These are phyloP conservation scores for Bellardia bayeri DNA, from an alignment of 2,888 invertebrate species.

Conservation along the genomic window DNA sequence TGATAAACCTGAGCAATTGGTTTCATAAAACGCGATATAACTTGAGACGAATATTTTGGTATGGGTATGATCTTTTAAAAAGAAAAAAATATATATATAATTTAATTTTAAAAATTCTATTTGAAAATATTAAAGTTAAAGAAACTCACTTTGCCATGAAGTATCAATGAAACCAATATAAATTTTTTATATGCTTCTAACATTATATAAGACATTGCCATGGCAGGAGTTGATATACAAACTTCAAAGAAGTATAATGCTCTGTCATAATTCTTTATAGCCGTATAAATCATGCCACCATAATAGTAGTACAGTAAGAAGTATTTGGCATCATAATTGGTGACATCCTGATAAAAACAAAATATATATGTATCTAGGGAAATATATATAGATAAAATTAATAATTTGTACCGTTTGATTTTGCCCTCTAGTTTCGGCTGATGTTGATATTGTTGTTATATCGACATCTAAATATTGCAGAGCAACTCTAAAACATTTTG, in stretches of 20 bases:
- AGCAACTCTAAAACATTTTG: slow-evolving; percentile 96
- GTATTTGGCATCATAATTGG: slow-evolving; percentile 87
- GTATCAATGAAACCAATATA: slow-evolving; percentile 94
- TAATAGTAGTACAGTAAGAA: slow-evolving; percentile 98
- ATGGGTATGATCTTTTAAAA: slow-evolving; percentile 86
- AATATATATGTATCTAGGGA: not conserved
- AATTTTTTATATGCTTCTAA: slow-evolving; percentile 98
- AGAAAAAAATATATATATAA: slow-evolving; percentile 1
- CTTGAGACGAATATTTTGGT: slow-evolving; percentile 96
- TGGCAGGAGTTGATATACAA: slow-evolving; percentile 96
- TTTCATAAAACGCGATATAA: slow-evolving; percentile 93
- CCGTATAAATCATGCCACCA: slow-evolving; percentile 98
- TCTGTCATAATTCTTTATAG: slow-evolving; percentile 95
- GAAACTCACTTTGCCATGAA: slow-evolving; percentile 93
- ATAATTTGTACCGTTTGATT: slow-evolving; percentile 56
- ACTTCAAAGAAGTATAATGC: slow-evolving; percentile 98
- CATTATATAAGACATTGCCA: slow-evolving; percentile 98
- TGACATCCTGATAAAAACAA: slow-evolving; percentile 86
- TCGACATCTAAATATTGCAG: slow-evolving; percentile 94
- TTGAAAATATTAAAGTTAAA: not conserved
- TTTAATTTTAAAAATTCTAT: not conserved
- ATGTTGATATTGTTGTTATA: slow-evolving; percentile 93
- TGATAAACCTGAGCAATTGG: slow-evolving; percentile 94
- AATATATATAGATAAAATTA: not conserved
- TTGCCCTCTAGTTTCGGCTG: slow-evolving; percentile 82